A percentile compares a stretch with the other conserved stretches of the same genome.
Conservation (phyloP, 2,113 vertebrate species). For the Pelecanoides urinatrix region DNA sequence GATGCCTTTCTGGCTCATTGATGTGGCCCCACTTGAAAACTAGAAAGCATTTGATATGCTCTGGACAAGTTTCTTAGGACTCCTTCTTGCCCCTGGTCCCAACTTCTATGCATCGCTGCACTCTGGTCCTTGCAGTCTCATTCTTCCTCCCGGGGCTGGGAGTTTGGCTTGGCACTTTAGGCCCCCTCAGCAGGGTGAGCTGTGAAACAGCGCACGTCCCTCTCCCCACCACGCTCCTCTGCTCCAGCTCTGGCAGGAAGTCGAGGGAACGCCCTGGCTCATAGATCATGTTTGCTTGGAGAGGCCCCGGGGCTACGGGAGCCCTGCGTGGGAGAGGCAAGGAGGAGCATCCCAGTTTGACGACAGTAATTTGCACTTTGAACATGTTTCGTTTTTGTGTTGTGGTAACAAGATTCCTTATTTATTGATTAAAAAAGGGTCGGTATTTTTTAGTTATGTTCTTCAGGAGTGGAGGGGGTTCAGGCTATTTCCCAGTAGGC, state of each 20-base stretch:
- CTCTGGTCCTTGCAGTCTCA: constrained; percentile 68
- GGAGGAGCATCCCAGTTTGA: constrained; percentile 75
- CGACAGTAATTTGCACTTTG: constrained; percentile 83
- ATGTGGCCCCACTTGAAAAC: constrained; percentile 13
- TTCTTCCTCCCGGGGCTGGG: constrained; percentile 70
- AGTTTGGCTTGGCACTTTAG: constrained; percentile 77
- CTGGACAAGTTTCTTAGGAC: constrained; percentile 72
- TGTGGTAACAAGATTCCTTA: constrained; percentile 81
- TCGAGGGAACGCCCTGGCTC: constrained; percentile 67
- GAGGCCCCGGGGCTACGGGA: constrained; percentile 66
- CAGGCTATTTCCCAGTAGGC: constrained; percentile 53
- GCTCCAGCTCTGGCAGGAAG: constrained; percentile 64
- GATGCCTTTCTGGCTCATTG: constrained; percentile 54
- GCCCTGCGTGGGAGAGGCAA: constrained; percentile 66
- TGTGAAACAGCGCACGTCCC: constrained; percentile 50
- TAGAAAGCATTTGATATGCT: constrained; percentile 33
- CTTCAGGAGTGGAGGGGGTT: constrained; percentile 41
- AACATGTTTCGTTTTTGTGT: constrained; percentile 80
- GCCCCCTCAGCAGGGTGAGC: constrained; percentile 55
- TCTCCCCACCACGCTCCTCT: constrained; percentile 37
- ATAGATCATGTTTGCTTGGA: constrained; percentile 68
- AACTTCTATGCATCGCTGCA: constrained; percentile 72
- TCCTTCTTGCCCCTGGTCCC: constrained; percentile 71
- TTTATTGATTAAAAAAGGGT: constrained; percentile 77
- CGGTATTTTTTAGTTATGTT: constrained; percentile 71